Evolutionary conservation across 2,113 vertebrate genomes (phyloP).

Genomic region (Marmota monax): DNA sequence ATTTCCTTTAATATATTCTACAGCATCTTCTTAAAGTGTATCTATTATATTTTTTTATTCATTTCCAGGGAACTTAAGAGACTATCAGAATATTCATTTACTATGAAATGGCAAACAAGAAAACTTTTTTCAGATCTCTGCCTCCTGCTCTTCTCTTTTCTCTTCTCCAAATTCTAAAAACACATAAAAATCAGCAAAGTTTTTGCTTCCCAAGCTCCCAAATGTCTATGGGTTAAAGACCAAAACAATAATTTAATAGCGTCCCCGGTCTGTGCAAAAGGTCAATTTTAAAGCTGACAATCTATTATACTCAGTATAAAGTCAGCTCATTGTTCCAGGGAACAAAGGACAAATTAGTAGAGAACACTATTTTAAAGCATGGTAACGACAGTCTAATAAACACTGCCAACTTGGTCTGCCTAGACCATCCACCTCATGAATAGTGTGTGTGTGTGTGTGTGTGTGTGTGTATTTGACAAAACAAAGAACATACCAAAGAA

Average conservation of each 20-base stretch:
- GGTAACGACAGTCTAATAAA: background rate
- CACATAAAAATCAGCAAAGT: background rate
- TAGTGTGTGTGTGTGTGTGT: background rate
- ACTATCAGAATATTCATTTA: slow-evolving; percentile 2
- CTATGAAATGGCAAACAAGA: background rate
- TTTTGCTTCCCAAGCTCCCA: background rate
- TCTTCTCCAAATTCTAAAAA: background rate
- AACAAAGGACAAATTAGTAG: background rate
- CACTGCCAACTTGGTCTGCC: background rate
- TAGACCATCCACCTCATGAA: background rate
- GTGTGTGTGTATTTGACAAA: background rate
- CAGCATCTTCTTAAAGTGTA: background rate
- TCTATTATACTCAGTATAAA: background rate
- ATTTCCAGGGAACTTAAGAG: background rate
- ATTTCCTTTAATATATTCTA: background rate
- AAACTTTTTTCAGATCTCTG: background rate
- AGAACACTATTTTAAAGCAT: background rate
- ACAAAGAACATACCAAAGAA: background rate
- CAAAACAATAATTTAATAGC: background rate
- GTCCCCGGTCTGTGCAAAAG: background rate
- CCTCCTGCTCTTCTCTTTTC: background rate
- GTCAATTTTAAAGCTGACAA: background rate
- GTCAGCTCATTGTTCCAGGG: background rate
- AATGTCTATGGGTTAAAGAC: background rate
- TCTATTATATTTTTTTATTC: background rate